Evolutionary conservation across 2,888 invertebrate genomes (phyloP), one percentile per base, ranked within the genome.

Genomic region (Entomobrya proxima): DNA sequence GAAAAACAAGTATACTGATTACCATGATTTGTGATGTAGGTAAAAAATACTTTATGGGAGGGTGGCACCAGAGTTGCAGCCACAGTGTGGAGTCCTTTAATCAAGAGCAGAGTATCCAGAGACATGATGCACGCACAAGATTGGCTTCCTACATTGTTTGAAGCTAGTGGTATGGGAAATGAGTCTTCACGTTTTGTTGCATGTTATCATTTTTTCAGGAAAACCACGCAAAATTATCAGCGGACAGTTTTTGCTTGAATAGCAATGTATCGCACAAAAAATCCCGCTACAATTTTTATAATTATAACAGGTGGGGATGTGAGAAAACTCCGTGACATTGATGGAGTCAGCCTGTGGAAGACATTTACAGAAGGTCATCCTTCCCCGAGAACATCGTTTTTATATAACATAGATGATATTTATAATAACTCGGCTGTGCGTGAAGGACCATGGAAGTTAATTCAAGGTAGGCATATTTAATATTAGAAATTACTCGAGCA

Each of bases 31-130:
- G n/a, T n/a, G n/a, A 72, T 13, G 32, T 40, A 89, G 89, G 87
- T 84, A 9, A 90, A 90, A 78, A 89, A 89, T 61, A 90, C 89
- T 15, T 80, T 90, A 1, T 90, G 90, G 90, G 90, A 90, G 81
- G 90, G 90, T 13, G 90, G 89, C 4, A 90, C 89, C 11, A 64
- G 89, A 58, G 76, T 90, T 0, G 82, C 88, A 2, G 88, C 87
- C 5, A 80, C 85, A 11, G 75, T 90, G 11, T 90, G 89, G 89
- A 90, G 89, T 72, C 89, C 89, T 9, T 44, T 84, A 2, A 77
- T 81, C 18, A 85, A 86, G 44, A 86, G 85, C 15, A 61, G 86
- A 32, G 89, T 90, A 18, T 86, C 88, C n/a, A 52, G 69, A 27
- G 86, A 88, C 58, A 55, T 88, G 18, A 88, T 90, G 79, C 90